phyloP scores from a whole-genome alignment of 1,140 invertebrate genomes.

The Panagrolaimus sp. region DNA sequence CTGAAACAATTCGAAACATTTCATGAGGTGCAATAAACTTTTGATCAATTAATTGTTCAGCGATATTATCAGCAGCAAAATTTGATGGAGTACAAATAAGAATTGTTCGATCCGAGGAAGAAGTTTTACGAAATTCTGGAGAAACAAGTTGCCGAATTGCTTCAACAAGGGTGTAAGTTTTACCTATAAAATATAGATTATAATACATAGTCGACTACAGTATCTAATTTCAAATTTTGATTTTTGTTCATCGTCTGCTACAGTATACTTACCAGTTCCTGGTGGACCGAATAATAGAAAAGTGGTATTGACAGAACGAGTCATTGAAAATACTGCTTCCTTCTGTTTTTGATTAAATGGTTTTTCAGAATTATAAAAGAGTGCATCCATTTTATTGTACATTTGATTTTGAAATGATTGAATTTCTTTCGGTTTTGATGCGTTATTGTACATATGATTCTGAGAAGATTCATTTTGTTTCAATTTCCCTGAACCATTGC shows the following conservation, averaged over 20 bases:
- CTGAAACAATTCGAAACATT: background rate
- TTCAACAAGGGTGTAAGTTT: constrained; percentile 11
- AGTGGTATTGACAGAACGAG: background rate
- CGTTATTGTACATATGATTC: too few species aligned
- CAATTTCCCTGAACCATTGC: too few species aligned
- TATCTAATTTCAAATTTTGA: too few species aligned
- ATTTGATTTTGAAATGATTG: too few species aligned
- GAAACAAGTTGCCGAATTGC: background rate
- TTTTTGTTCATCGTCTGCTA: too few species aligned
- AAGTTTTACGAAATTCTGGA: too few species aligned
- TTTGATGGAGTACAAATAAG: constrained; percentile 80
- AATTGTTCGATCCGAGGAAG: constrained; percentile 62
- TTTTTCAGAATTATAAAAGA: too few species aligned
- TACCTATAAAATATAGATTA: constrained; percentile 33
- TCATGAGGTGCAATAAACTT: constrained; percentile 63
- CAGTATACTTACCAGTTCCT: background rate
- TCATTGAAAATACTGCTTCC: background rate
- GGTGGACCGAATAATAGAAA: constrained; percentile 6
- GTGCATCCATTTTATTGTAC: too few species aligned
- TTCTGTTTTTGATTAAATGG: background rate
- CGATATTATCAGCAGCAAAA: constrained; percentile 76
- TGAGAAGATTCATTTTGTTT: too few species aligned
- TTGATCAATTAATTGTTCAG: constrained; percentile 41
- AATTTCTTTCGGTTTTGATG: too few species aligned
- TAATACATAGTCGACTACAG: too few species aligned